Evolutionary conservation across 2,113 vertebrate genomes (phyloP), one percentile per base, ranked within the genome.

Genomic region (Pelusios castaneus): DNA sequence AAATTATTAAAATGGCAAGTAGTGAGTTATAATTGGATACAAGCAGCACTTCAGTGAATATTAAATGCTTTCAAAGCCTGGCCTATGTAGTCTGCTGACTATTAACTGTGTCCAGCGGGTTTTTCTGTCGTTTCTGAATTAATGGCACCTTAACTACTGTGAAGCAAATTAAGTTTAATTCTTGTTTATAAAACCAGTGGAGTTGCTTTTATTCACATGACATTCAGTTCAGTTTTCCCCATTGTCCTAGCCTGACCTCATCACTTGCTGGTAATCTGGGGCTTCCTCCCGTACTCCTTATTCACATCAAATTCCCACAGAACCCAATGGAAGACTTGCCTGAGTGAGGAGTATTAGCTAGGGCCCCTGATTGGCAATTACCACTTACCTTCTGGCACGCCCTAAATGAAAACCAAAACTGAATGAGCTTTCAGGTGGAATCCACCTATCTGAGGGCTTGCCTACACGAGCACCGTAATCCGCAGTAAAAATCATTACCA

Each of bases 11-110:
- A 98, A 98, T 98, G 98, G 98, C 98, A 97, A 98, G 98, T 98
- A 99, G 99, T 97, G 98, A 99, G 99, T 99, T 99, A 99, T 99
- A 99, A 99, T 99, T 99, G 99, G 99, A 98, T 98, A 98, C 98
- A 99, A 99, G 99, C 98, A 98, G 98, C 98, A 98, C 99, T 99
- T 99, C 98, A 99, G 98, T 94, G 98, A 98, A 99, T 99, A 99
- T 98, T 98, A 98, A 98, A 98, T 97, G 99, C 98, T 98, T 99
- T 99, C 98, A 98, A 97, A 99, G 98, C 94, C 96, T 75, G 77
- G 97, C 96, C 97, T 97, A 97, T 97, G 97, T 97, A 94, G 92
- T 87, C 96, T 95, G 96, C 95, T 88, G 97, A 98, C 98, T 98
- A 99, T 99, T 99, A 99, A 99, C 99, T 99, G 98, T 98, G 99